Conservation (phyloP, 1,140 invertebrate species). For the Drosophila grimshawi region DNA sequence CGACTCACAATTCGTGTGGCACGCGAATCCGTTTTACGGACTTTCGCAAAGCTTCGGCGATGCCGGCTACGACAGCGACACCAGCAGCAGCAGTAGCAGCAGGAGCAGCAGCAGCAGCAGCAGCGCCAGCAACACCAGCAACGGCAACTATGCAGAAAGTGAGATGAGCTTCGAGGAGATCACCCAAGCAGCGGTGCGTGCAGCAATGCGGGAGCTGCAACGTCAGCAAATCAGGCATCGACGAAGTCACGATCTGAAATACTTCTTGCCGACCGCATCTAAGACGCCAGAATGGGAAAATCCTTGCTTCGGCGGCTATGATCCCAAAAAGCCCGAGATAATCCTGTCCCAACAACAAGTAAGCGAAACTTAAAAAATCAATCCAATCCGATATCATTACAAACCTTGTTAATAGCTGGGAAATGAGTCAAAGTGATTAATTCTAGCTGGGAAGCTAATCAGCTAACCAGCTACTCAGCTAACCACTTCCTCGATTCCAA, state of each 20-base stretch:
- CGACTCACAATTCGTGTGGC: slow-evolving; percentile 39
- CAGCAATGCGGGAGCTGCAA: slow-evolving; percentile 43
- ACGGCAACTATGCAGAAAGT: slow-evolving; percentile 30
- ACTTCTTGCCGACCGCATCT: slow-evolving; percentile 31
- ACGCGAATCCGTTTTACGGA: slow-evolving; percentile 63
- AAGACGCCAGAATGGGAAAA: slow-evolving; percentile 68
- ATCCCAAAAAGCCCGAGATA: too few relatives aligned
- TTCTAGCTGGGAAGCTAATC: too few relatives aligned
- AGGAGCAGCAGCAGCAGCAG: neutral
- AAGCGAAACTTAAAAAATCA: too few relatives aligned
- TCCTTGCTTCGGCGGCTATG: slow-evolving; percentile 62
- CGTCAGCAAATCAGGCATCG: slow-evolving; percentile 58
- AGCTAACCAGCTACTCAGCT: too few relatives aligned
- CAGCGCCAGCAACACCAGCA: slow-evolving; percentile 1
- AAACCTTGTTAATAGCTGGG: too few relatives aligned
- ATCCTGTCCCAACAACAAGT: too few relatives aligned
- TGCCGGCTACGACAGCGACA: slow-evolving; percentile 50
- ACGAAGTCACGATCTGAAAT: slow-evolving; percentile 54
- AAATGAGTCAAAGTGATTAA: too few relatives aligned
- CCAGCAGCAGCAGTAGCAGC: slow-evolving; percentile 10
- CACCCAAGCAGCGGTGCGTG: slow-evolving; percentile 48
- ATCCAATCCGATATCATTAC: too few relatives aligned
- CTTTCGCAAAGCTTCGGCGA: slow-evolving; percentile 51
- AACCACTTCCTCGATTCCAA: too few relatives aligned
- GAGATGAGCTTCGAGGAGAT: slow-evolving; percentile 63